Evolutionary conservation across 1,140 invertebrate species (phyloP), one percentile per base, ranked within the genome.

Genomic region (Bombus affinis): DNA sequence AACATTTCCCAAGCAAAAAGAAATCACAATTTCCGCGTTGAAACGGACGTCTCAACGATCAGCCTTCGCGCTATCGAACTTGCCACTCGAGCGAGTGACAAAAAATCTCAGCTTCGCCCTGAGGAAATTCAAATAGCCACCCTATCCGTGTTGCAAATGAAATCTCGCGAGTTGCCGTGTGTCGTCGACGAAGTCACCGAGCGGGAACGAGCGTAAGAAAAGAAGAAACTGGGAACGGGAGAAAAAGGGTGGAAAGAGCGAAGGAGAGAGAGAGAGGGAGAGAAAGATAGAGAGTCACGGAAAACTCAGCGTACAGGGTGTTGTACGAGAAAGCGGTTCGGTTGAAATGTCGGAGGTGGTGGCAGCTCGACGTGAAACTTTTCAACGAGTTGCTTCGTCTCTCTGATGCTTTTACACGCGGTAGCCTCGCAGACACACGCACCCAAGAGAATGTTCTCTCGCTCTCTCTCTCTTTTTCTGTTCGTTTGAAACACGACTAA

Each of bases 311-410:
- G 88, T 86, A 86, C 83, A 74, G 59, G 53, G 74, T 88, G 88
- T 85, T 82, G 86, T 74, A 77, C 79, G 86, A 86, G 88, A 82
- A 89, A 89, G 83, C 87, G 88, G 62, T 89, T 88, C 74, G 82
- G 84, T 85, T 85, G 86, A 89, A 89, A 86, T 70, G 83, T 88
- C 81, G 82, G 66, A 81, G 86, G 59, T 81, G 86, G 77, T 81
- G 78, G 81, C 86, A 72, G 72, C 39, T 68, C 35, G 32, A 83
- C 73, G 73, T 79, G 73, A 86, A 89, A 89, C 86, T 89, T 89
- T 86, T 88, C 86, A 88, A 89, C 86, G 86, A 75, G 88, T 89
- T 89, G 77, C 59, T 65, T 73, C 74, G 66, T 85, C 68, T 57
- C 53, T 59, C 68, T 73, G 66, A 71, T 47, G 47, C 81, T 87